Evolutionary conservation across 1,140 invertebrate genomes (phyloP).

Genomic region (Centruroides vittatus): DNA sequence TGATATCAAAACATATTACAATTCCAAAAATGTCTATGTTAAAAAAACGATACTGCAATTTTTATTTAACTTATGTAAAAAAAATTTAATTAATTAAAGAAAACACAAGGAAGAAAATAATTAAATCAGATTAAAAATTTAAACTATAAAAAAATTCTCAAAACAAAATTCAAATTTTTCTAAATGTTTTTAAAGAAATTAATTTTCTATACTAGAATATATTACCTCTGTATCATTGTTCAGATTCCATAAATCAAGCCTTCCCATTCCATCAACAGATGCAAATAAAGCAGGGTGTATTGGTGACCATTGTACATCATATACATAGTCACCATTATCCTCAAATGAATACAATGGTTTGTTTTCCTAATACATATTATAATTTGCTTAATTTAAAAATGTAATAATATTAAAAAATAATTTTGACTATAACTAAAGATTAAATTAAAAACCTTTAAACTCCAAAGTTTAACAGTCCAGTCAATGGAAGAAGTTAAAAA

Average conservation of each 20-base stretch:
- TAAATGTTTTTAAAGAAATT: no score
- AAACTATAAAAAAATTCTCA: no score
- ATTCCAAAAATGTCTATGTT: no score
- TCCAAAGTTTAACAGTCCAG: slow-evolving; percentile 98
- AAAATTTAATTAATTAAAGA: no score
- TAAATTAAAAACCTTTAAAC: slow-evolving; percentile 48
- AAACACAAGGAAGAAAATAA: no score
- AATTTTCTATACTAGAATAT: no score
- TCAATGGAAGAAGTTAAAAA: slow-evolving; percentile 95
- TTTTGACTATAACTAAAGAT: background rate
- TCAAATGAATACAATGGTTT: slow-evolving; percentile 93
- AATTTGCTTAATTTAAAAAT: no score
- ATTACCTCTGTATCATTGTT: slow-evolving; percentile 70
- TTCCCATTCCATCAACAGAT: slow-evolving; percentile 80
- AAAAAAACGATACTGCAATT: no score
- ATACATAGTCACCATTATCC: slow-evolving; percentile 92
- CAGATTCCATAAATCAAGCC: slow-evolving; percentile 90
- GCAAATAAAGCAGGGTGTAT: slow-evolving; percentile 94
- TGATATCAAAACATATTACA: no score
- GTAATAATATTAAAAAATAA: background rate
- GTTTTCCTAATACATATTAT: slow-evolving; percentile 44
- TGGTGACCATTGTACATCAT: slow-evolving; percentile 96
- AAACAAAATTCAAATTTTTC: no score
- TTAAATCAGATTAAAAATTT: no score
- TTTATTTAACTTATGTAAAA: no score